These are phyloP conservation scores for Cervus canadensis DNA, from an alignment of 2,113 vertebrate genomes.

Conservation along the genomic window DNA sequence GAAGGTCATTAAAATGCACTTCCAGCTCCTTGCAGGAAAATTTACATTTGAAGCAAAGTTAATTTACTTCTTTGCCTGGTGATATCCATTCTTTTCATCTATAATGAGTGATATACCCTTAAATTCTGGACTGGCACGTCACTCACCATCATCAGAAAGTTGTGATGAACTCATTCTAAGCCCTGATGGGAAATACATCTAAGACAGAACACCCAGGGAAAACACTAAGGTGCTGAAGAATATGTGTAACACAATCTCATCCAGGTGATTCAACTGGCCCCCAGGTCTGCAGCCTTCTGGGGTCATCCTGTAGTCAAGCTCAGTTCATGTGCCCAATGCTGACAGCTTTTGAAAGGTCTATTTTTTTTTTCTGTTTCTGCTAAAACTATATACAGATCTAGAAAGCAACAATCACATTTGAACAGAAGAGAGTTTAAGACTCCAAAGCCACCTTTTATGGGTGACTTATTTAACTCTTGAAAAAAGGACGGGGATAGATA, in stretches of 20 bases:
- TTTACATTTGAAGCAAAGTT: constrained; percentile 53
- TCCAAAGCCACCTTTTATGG: neutral
- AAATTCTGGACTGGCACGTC: neutral
- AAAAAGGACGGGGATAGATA: neutral
- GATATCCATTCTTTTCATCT: neutral
- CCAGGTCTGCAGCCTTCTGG: neutral
- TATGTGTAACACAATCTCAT: too few species aligned
- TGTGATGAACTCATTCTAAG: neutral
- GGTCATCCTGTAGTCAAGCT: neutral
- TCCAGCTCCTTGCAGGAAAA: neutral
- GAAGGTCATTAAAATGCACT: constrained; percentile 50
- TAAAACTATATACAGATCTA: neutral
- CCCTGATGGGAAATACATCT: neutral
- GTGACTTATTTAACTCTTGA: neutral
- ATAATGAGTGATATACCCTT: neutral
- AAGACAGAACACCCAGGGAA: neutral
- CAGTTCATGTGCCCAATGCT: neutral
- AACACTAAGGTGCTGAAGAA: too few species aligned
- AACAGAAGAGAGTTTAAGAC: neutral
- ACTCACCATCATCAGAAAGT: neutral
- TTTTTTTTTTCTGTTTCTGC: neutral
- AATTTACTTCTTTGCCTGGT: neutral
- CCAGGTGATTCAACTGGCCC: neutral
- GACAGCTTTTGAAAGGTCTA: neutral
- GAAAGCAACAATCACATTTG: neutral